Conservation (phyloP, 2,797 vertebrate species). For the Acanthurus leucopareius region DNA sequence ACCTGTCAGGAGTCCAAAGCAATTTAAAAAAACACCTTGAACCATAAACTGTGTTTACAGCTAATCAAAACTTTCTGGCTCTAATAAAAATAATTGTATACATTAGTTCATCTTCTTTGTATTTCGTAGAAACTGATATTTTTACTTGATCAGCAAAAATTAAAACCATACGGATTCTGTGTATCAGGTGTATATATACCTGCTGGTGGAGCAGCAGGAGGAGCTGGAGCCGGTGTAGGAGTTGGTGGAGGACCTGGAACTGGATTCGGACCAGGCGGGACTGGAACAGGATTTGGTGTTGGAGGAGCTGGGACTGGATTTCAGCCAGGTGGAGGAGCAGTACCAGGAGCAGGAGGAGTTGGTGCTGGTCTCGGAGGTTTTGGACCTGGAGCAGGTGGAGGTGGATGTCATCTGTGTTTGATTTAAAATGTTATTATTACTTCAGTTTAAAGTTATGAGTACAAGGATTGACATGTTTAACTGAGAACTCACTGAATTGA, state of each 20-base stretch:
- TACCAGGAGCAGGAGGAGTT: conserved; percentile 63
- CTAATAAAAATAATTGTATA: not conserved
- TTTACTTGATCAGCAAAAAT: conserved; percentile 2
- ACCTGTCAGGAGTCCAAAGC: conserved; percentile 29
- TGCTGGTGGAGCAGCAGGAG: conserved; percentile 73
- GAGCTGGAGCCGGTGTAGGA: conserved; percentile 59
- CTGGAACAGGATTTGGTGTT: conserved; percentile 62
- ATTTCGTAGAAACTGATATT: not conserved
- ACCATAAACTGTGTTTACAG: conserved; percentile 24
- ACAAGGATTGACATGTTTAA: conserved; percentile 13
- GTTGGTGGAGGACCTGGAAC: conserved; percentile 64
- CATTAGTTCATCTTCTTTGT: not conserved
- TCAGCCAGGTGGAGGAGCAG: conserved; percentile 65
- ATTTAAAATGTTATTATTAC: not conserved
- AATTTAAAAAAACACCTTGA: conserved; percentile 34
- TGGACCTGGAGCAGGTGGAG: conserved; percentile 73
- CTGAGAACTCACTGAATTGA: not conserved
- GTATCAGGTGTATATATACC: conserved; percentile 83
- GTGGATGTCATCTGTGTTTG: conserved; percentile 36
- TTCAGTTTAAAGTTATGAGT: conserved; percentile 1
- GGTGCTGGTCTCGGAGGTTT: conserved; percentile 72
- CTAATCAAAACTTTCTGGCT: not conserved
- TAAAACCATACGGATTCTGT: conserved; percentile 13
- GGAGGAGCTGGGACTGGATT: conserved; percentile 66
- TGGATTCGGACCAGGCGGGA: conserved; percentile 67